These are phyloP conservation scores for Baronia brevicornis DNA, from an alignment of 2,888 invertebrate genomes.

Conservation along the genomic window DNA sequence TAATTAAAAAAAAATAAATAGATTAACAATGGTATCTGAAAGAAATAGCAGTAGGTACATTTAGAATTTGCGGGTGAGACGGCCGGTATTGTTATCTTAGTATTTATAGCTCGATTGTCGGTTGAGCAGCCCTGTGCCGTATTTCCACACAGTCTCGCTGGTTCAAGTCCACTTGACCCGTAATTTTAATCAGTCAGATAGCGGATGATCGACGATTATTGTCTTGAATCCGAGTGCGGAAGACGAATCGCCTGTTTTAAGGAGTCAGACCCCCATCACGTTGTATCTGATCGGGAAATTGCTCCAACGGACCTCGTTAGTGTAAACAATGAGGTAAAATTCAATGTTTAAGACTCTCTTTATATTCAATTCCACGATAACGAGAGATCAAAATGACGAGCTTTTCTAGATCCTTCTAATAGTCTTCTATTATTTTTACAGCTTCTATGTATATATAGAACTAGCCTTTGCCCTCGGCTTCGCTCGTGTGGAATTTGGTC, in stretches of 20 bases:
- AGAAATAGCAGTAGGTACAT: too few species aligned
- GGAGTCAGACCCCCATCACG: conserved; percentile 7
- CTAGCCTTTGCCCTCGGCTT: too few species aligned
- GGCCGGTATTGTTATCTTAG: conserved; percentile 10
- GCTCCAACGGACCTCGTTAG: conserved; percentile 6
- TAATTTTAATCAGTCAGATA: conserved; percentile 34
- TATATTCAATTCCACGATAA: too few species aligned
- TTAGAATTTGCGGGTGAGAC: conserved; percentile 9
- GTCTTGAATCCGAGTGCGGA: conserved; percentile 22
- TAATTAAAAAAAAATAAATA: too few species aligned
- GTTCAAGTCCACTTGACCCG: conserved; percentile 33
- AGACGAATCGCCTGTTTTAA: conserved; percentile 12
- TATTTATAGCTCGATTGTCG: conserved; percentile 10
- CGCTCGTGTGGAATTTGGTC: too few species aligned
- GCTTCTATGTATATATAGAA: not conserved
- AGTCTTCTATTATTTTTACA: too few species aligned
- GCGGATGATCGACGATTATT: conserved; percentile 33
- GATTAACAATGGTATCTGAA: too few species aligned
- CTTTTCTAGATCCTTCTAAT: too few species aligned
- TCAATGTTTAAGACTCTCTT: too few species aligned
- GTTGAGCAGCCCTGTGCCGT: conserved; percentile 7
- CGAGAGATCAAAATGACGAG: too few species aligned
- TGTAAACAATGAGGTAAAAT: not conserved
- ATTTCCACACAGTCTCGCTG: conserved; percentile 11
- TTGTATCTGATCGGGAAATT: conserved; percentile 12